Evolutionary conservation across 2,113 vertebrate species (phyloP).

Genomic region (Bothrops jararaca): DNA sequence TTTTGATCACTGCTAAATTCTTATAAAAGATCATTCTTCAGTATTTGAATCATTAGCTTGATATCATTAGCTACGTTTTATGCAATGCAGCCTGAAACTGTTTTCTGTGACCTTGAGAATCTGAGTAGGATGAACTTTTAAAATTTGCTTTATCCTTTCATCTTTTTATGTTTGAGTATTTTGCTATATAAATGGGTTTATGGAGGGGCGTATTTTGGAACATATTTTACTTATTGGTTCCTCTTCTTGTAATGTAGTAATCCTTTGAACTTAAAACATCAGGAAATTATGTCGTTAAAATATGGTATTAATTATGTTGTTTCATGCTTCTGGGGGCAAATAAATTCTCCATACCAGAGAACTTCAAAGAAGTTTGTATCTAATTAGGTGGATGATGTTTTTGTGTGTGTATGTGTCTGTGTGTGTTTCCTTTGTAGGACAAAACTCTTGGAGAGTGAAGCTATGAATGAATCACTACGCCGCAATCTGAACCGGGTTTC

Average conservation of each 20-base stretch:
- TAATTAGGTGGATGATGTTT: not conserved
- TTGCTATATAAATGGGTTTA: not conserved
- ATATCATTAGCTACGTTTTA: not conserved
- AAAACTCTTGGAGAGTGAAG: conserved; percentile 91
- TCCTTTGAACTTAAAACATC: not conserved
- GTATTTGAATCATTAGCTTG: not conserved
- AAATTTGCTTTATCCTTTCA: not conserved
- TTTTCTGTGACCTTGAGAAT: not conserved
- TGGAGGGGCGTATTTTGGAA: not conserved
- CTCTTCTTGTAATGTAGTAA: not conserved
- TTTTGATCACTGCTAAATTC: not conserved
- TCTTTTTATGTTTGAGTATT: not conserved
- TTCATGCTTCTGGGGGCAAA: not conserved
- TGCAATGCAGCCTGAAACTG: not conserved
- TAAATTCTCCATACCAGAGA: not conserved
- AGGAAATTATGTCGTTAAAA: not conserved
- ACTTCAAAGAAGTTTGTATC: not conserved
- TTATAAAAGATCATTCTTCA: not conserved
- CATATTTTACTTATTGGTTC: not conserved
- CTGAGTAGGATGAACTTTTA: not conserved
- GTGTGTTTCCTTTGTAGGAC: conserved; percentile 69
- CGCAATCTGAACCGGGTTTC: conserved; percentile 81
- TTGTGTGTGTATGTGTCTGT: not conserved
- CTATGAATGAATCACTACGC: conserved; percentile 93
- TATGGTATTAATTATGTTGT: not conserved